A percentile compares a stretch with the other conserved stretches of the same genome.
Conservation (phyloP, 2,113 vertebrate genomes). For the Alligator mississippiensis region DNA sequence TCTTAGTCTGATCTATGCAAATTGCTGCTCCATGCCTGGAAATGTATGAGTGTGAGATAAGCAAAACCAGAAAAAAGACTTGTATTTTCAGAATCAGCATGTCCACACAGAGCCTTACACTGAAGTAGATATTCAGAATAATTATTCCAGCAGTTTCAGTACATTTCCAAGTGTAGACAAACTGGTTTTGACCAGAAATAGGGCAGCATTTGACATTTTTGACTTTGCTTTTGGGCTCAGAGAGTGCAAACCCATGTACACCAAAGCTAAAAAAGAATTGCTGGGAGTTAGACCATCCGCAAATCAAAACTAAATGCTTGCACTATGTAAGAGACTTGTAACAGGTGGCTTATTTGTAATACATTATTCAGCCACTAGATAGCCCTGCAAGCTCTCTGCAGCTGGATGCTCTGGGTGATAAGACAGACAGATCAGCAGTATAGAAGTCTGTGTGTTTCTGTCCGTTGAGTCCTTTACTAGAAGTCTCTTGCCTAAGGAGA, state of each 20-base stretch:
- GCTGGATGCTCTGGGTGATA: not conserved
- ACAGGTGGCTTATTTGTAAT: not conserved
- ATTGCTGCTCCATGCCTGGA: not conserved
- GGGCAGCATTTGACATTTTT: not conserved
- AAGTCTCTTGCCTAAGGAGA: not conserved
- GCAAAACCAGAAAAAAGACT: not conserved
- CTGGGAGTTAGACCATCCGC: fast-evolving
- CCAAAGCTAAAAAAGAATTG: not conserved
- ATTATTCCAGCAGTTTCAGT: not conserved
- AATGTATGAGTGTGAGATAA: not conserved
- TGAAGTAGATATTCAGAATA: not conserved
- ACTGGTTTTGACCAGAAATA: not conserved
- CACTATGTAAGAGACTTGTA: not conserved
- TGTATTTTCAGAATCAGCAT: not conserved
- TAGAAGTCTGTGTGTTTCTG: not conserved
- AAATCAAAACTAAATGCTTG: not conserved
- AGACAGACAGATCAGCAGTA: too few species aligned
- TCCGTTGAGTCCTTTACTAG: not conserved
- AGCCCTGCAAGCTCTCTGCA: not conserved
- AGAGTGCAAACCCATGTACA: not conserved
- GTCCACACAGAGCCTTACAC: not conserved
- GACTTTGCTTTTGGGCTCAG: not conserved
- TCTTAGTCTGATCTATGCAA: not conserved
- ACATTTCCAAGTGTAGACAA: not conserved
- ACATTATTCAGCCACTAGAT: not conserved